Percentiles rank a stretch among this genome's conserved stretches.
Evolutionary conservation across 2,797 vertebrate genomes (phyloP).

Genomic region (Huso huso): DNA sequence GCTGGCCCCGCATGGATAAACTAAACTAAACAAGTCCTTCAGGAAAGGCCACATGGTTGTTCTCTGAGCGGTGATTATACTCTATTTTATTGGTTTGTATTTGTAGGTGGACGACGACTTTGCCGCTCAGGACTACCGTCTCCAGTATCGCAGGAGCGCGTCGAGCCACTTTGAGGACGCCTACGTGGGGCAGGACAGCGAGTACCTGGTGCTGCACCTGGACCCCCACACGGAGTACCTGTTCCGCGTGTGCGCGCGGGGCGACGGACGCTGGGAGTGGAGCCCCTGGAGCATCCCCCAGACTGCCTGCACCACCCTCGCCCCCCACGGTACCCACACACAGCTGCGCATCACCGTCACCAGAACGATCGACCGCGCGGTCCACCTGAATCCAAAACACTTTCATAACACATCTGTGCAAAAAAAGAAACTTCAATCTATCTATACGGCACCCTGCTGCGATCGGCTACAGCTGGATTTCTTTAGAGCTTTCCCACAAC

Average conservation of each 20-base stretch:
- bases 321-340: constrained; percentile 70
- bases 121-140: constrained; percentile 73
- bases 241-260: constrained; percentile 85
- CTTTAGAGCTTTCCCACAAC: no score
- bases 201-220: constrained; percentile 83
- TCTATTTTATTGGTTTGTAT: constrained; percentile 8
- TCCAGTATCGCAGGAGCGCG: constrained; percentile 75
- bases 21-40: no score
- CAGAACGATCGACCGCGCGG: no score
- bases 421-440: no score
- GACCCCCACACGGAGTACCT: constrained; percentile 79
- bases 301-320: constrained; percentile 70
- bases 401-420: no score
- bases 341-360: no score
- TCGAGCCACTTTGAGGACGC: constrained; percentile 78
- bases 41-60: no score
- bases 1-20: no score
- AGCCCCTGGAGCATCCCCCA: constrained; percentile 92
- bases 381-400: no score
- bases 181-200: constrained; percentile 77
- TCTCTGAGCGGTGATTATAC: not conserved
- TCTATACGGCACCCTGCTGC: no score
- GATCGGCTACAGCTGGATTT: no score
- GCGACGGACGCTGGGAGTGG: constrained; percentile 89
- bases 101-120: constrained; percentile 91